phyloP scores from a whole-genome alignment of 1,140 invertebrate genomes.

The Cydia pomonella region DNA sequence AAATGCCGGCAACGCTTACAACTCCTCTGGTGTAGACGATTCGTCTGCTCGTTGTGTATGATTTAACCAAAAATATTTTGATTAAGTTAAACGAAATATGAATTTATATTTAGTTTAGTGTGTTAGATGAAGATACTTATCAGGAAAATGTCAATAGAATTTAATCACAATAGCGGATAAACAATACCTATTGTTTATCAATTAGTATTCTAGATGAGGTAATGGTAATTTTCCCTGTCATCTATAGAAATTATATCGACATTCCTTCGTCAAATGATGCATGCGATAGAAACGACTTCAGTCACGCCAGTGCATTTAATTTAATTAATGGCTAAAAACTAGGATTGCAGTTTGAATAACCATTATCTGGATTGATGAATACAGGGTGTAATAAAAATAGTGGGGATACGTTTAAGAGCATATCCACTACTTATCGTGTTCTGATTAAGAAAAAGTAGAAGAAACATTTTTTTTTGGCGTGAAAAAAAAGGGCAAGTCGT shows the following conservation, averaged over 20 bases:
- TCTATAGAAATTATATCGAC: conserved; percentile 10
- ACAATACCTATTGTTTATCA: conserved; percentile 8
- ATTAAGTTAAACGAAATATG: too few species aligned
- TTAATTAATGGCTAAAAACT: neutral
- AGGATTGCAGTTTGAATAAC: neutral
- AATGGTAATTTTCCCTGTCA: neutral
- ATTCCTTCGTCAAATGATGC: neutral
- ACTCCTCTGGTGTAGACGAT: too few species aligned
- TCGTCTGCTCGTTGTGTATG: too few species aligned
- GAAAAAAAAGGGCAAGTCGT: too few species aligned
- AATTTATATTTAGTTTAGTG: neutral
- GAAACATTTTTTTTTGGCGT: too few species aligned
- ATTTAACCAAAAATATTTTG: too few species aligned
- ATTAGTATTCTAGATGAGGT: neutral
- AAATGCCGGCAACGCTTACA: too few species aligned
- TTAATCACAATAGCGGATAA: conserved; percentile 4
- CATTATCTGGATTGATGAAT: conserved; percentile 4
- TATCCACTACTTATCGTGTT: too few species aligned
- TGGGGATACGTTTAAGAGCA: too few species aligned
- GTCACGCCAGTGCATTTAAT: neutral
- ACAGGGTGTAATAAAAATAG: too few species aligned
- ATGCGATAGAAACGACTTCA: neutral
- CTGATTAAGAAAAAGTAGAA: too few species aligned
- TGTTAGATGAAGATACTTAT: neutral
- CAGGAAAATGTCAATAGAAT: neutral